Conservation (phyloP, 2,888 invertebrate genomes). For the Drosophila differens region DNA sequence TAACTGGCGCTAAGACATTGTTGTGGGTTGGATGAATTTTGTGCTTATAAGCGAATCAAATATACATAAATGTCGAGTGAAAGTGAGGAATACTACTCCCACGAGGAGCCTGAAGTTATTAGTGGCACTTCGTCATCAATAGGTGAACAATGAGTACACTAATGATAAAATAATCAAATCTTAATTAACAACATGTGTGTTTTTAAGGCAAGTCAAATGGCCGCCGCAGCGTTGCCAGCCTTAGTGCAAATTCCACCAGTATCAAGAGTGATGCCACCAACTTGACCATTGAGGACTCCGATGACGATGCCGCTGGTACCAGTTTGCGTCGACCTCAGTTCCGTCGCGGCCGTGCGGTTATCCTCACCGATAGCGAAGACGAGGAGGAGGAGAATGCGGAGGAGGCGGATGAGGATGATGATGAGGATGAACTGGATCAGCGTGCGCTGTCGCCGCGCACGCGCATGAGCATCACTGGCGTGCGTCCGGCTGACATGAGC, state of each 20-base stretch:
- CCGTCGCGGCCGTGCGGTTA: slow-evolving; percentile 14
- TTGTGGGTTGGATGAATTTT: background rate
- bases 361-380: slow-evolving; percentile 67
- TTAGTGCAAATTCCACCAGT: background rate
- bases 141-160: slow-evolving; percentile 34
- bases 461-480: slow-evolving; percentile 84
- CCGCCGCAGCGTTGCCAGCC: slow-evolving; percentile 1
- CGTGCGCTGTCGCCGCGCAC: slow-evolving; percentile 82
- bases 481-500: slow-evolving; percentile 78
- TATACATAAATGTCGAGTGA: slow-evolving; percentile 44
- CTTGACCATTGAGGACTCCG: slow-evolving; percentile 54
- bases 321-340: background rate
- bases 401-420: no score
- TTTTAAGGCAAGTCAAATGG: slow-evolving; percentile 41
- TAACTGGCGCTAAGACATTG: slow-evolving; percentile 42
- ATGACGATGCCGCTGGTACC: slow-evolving; percentile 17
- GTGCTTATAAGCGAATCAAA: background rate
- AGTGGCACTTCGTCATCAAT: slow-evolving; percentile 30
- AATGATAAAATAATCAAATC: no score
- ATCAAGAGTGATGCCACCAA: slow-evolving; percentile 20
- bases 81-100: slow-evolving; percentile 41
- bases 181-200: background rate
- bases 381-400: slow-evolving; percentile 55
- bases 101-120: slow-evolving; percentile 39
- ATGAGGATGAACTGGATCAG: slow-evolving; percentile 71